A percentile compares a stretch with the other conserved stretches of the same genome.
Evolutionary conservation across 2,113 vertebrate species (phyloP).

Genomic region (Phycodurus eques): DNA sequence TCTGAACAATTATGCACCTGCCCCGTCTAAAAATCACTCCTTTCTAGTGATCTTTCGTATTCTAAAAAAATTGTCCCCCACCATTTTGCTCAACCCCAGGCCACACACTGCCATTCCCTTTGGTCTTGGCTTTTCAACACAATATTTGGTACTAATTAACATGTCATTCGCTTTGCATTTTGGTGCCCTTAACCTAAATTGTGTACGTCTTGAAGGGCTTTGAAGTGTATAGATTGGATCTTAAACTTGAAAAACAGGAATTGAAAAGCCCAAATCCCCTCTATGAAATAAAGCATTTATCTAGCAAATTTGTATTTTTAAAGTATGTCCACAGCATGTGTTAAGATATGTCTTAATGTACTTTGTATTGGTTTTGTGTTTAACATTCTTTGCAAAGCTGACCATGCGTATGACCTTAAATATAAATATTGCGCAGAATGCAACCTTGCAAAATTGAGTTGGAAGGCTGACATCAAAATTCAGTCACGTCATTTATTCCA

Average conservation of each 20-base stretch:
- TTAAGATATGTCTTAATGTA: conserved; percentile 40
- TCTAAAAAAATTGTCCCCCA: conserved; percentile 12
- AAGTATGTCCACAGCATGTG: conserved; percentile 50
- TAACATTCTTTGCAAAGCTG: conserved; percentile 33
- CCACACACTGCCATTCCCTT: not conserved
- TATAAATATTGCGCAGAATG: conserved; percentile 18
- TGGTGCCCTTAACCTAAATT: conserved; percentile 25
- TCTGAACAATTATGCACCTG: conserved; percentile 47
- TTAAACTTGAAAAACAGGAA: conserved; percentile 44
- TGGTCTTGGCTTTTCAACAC: not conserved
- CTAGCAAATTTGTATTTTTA: conserved; percentile 48
- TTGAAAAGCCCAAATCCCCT: conserved; percentile 48
- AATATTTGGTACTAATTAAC: conserved; percentile 17
- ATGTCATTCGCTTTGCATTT: conserved; percentile 22
- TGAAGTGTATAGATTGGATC: conserved; percentile 51
- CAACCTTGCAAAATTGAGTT: conserved; percentile 43
- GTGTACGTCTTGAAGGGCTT: conserved; percentile 57
- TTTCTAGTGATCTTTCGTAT: conserved; percentile 13
- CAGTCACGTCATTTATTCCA: conserved; percentile 30
- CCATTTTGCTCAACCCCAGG: not conserved
- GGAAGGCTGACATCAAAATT: conserved; percentile 42
- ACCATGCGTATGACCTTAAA: conserved; percentile 20
- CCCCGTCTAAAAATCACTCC: conserved; percentile 34
- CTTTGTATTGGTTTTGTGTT: conserved; percentile 46
- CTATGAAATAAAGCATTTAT: conserved; percentile 60